Conservation (phyloP, 2,113 vertebrate species). For the Halcyon malimbica region DNA sequence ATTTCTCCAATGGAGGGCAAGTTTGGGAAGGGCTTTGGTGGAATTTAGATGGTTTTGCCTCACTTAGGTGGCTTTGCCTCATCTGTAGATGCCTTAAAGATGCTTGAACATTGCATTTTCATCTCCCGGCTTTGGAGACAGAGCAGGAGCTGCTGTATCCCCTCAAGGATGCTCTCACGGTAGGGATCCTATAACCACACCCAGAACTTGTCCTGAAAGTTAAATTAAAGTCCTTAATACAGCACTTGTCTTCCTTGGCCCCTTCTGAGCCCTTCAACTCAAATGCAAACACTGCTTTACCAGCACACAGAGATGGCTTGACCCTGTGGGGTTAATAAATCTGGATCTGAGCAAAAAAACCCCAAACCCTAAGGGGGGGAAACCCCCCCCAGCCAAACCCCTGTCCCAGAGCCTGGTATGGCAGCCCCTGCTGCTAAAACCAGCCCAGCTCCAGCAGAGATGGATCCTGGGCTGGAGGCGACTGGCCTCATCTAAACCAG, state of each 20-base stretch:
- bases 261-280: neutral
- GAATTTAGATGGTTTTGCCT: neutral
- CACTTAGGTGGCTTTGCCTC: neutral
- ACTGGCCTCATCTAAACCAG: neutral
- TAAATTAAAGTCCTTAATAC: neutral
- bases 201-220: neutral
- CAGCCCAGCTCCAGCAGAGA: neutral
- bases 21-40: neutral
- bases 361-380: too few species aligned
- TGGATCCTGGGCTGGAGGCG: neutral
- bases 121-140: neutral
- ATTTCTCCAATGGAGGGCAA: neutral
- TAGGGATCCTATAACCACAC: neutral
- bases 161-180: neutral
- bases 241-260: neutral
- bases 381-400: rapidly evolving
- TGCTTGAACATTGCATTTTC: neutral
- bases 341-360: neutral
- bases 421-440: neutral
- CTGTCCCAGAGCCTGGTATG: rapidly evolving
- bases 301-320: rapidly evolving
- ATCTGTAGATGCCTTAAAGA: neutral
- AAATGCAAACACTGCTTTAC: neutral
- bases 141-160: neutral
- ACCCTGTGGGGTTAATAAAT: neutral